Evolutionary conservation across 2,888 invertebrate genomes (phyloP).

Genomic region (Argyra leucocephala): DNA sequence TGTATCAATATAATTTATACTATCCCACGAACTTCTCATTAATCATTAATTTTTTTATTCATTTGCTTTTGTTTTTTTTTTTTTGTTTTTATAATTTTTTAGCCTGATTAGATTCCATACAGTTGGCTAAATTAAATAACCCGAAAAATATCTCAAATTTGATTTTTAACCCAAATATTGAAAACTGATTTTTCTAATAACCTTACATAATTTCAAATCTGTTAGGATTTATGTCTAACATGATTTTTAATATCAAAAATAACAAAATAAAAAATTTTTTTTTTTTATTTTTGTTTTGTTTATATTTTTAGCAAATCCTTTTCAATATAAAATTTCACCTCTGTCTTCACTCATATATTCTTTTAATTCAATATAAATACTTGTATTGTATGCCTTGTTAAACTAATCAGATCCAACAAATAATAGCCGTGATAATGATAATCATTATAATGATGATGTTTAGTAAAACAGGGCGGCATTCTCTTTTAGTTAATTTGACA

Average conservation of each 20-base stretch:
- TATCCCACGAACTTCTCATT: too few relatives aligned
- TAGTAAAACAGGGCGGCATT: background rate
- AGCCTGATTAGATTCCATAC: too few relatives aligned
- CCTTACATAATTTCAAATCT: background rate
- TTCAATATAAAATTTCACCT: background rate
- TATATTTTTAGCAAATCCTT: too few relatives aligned
- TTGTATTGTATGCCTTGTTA: too few relatives aligned
- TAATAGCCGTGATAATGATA: background rate
- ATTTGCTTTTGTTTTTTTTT: too few relatives aligned
- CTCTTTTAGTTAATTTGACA: background rate
- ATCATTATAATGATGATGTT: background rate
- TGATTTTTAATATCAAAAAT: background rate
- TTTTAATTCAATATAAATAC: background rate
- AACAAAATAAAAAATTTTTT: too few relatives aligned
- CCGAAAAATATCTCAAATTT: too few relatives aligned
- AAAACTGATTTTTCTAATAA: background rate
- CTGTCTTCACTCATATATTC: background rate
- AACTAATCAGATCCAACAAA: background rate
- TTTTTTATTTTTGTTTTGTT: background rate
- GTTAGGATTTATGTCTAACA: slow-evolving; percentile 1
- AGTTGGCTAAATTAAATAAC: too few relatives aligned
- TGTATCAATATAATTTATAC: too few relatives aligned
- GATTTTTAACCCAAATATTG: too few relatives aligned
- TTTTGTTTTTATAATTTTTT: too few relatives aligned
- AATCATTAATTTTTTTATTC: too few relatives aligned